Evolutionary conservation across 2,113 vertebrate species (phyloP).

Genomic region (Phoenicopterus ruber): DNA sequence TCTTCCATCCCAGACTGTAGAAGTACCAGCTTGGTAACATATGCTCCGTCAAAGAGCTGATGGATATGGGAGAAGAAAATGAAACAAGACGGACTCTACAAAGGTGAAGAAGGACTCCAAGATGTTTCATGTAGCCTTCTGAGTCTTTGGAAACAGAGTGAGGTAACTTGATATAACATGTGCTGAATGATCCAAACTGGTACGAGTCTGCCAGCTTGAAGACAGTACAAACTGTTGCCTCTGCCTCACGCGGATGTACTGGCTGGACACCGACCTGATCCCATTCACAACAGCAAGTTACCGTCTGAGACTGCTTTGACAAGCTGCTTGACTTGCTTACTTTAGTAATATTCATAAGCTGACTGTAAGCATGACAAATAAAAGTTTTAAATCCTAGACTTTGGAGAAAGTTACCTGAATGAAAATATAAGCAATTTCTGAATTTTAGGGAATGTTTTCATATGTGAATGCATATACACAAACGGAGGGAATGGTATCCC

Average conservation of each 20-base stretch:
- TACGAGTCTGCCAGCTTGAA: not conserved
- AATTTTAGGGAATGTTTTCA: not conserved
- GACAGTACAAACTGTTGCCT: not conserved
- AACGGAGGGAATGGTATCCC: not conserved
- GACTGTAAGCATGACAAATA: not conserved
- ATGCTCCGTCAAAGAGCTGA: not conserved
- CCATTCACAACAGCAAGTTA: not conserved
- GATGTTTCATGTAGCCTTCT: not conserved
- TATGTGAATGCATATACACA: rapidly evolving
- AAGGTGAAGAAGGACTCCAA: not conserved
- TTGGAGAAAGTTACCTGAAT: not conserved
- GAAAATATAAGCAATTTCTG: not conserved
- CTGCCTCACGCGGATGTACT: not conserved
- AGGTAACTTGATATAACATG: not conserved
- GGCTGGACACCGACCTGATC: not conserved
- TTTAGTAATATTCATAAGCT: not conserved
- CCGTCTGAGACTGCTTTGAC: not conserved
- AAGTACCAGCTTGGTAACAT: not conserved
- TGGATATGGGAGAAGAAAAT: not conserved
- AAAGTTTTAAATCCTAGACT: not conserved
- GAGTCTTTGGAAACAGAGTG: not conserved
- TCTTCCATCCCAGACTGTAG: not conserved
- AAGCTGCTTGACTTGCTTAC: not conserved
- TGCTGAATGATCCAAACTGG: not conserved
- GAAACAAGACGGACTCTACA: not conserved